These are phyloP conservation scores for Crambe crambe DNA, from an alignment of 37 sponge, comb jelly and placozoan species.

Conservation along the genomic window DNA sequence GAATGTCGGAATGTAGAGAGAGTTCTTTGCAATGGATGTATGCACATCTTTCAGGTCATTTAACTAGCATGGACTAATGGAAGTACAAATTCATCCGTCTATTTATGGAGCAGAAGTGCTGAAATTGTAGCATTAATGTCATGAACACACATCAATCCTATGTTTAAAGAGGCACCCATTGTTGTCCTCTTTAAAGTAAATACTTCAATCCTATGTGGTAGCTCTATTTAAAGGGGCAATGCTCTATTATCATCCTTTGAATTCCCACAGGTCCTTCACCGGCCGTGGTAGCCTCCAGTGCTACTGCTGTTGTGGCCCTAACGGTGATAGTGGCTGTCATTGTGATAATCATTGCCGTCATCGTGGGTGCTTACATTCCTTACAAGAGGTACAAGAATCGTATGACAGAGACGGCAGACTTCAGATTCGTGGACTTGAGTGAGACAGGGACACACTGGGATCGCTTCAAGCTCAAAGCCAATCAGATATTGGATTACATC, in stretches of 20 bases:
- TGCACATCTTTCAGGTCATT: too few species aligned
- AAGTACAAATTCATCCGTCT: too few species aligned
- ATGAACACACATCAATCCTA: too few species aligned
- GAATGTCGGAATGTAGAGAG: too few species aligned
- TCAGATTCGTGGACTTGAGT: conserved; percentile 44
- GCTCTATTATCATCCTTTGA: neutral
- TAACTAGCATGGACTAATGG: too few species aligned
- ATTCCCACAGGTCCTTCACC: conserved; percentile 26
- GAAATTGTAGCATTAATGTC: too few species aligned
- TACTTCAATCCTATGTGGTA: neutral
- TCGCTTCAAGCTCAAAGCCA: conserved; percentile 1
- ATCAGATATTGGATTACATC: neutral
- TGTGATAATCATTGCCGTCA: conserved; percentile 20
- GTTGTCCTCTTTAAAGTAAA: neutral
- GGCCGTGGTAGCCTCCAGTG: conserved; percentile 14
- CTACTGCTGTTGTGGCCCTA: conserved; percentile 16
- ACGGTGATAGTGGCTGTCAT: conserved; percentile 16
- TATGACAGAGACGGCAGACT: conserved; percentile 60
- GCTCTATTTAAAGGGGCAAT: neutral
- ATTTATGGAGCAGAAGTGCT: too few species aligned
- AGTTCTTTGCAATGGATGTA: too few species aligned
- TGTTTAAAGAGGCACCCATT: too few species aligned
- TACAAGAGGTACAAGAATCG: conserved; percentile 49
- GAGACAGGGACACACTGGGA: conserved; percentile 18
- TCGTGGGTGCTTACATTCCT: conserved; percentile 33